Evolutionary conservation across 2,113 vertebrate species (phyloP), one percentile per base, ranked within the genome.

Genomic region (Orthochromis malagaraziensis): DNA sequence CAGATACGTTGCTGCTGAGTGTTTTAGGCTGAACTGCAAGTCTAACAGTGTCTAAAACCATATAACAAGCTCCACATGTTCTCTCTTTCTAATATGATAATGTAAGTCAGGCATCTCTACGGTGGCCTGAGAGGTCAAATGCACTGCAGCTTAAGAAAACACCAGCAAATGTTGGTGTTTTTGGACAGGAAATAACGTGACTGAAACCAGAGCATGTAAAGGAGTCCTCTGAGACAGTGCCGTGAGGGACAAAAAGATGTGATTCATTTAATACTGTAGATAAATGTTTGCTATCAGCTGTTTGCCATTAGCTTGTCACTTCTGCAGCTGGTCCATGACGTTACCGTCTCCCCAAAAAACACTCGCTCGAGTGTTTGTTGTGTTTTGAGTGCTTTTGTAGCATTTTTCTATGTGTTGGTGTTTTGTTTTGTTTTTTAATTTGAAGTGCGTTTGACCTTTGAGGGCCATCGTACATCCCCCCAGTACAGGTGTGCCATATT

Each of bases 271-370:
- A 40, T 40, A 68, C 63, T 21, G 63, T 68, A 68, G 19, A 68
- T 68, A 68, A 38, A 68, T 68, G 33, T 68, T 21, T 68, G 63
- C 31, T 12, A n/a, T 35, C 4, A 35, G 58, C 58, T 63, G 58
- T 35, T 63, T 35, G 31, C 58, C 58, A 38, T 40, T 40, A 68
- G 33, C 63, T 68, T 21, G 33, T 68, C 19, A 68, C 63, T 68
- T 68, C n/a, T 40, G n/a, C 35, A 68, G 11, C 63, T 68, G 63
- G 33, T 68, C 63, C 63, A 21, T 68, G 19, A 1, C 7, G 7
- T 14, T 1, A 68, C 10, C 1, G 5, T 40, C 19, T 6, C 63
- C 6, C 1, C 6, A 38, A 21, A 0, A 38, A 38, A 21, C 2
- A 65, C 17, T 65, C 2, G 2, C 17, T 65, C 2, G 6, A n/a